Evolutionary conservation across 2,113 vertebrate species (phyloP).

Genomic region (Anolis sagrei): DNA sequence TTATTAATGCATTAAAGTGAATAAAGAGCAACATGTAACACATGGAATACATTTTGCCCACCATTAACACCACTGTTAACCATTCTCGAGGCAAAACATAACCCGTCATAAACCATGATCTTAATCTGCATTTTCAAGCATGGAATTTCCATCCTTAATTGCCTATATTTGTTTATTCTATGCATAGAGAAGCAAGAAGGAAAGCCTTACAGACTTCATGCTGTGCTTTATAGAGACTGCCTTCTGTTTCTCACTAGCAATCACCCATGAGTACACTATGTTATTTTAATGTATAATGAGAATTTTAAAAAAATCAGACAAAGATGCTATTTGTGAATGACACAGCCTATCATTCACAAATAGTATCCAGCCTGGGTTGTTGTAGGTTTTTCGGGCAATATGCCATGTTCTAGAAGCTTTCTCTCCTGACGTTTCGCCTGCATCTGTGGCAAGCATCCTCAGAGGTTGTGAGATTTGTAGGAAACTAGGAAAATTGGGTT

Average conservation of each 20-base stretch:
- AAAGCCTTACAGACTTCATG: background rate
- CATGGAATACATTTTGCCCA: background rate
- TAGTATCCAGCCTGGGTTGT: too few species aligned
- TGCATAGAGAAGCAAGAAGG: background rate
- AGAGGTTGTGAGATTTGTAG: too few species aligned
- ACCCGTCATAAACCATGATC: too few species aligned
- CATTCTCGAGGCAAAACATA: too few species aligned
- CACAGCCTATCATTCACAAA: too few species aligned
- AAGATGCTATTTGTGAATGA: background rate
- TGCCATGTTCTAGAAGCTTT: too few species aligned
- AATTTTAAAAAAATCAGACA: background rate
- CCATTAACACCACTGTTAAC: background rate
- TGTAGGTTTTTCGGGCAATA: too few species aligned
- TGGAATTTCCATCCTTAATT: too few species aligned
- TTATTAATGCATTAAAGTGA: background rate
- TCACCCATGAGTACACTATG: background rate
- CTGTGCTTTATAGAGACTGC: background rate
- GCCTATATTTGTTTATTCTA: conserved; percentile 3
- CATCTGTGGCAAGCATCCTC: too few species aligned
- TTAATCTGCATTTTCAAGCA: too few species aligned
- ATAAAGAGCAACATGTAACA: background rate
- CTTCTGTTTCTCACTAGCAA: background rate
- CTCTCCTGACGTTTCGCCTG: too few species aligned
- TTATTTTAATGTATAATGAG: conserved; percentile 11
- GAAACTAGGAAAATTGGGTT: too few species aligned